Evolutionary conservation across 2,797 vertebrate species (phyloP).

Genomic region (Poecilia velifera): DNA sequence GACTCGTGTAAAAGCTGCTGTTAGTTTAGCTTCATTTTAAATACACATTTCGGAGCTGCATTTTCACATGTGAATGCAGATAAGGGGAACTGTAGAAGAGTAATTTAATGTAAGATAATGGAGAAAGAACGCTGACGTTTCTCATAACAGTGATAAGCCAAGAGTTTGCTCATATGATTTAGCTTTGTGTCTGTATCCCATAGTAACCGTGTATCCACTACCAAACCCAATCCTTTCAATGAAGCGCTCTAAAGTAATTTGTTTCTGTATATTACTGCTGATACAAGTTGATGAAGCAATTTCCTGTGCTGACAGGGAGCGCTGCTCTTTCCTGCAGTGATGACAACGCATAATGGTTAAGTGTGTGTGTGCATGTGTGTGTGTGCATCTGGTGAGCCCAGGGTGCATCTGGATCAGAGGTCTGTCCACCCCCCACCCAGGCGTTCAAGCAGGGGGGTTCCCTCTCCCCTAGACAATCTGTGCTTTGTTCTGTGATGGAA

Average conservation of each 20-base stretch:
- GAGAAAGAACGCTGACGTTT: background rate
- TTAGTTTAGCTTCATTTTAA: background rate
- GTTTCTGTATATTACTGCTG: constrained; percentile 52
- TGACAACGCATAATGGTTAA: constrained; percentile 3
- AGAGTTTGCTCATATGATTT: background rate
- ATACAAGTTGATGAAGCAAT: constrained; percentile 66
- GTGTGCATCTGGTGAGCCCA: constrained; percentile 67
- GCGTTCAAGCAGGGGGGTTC: constrained; percentile 50
- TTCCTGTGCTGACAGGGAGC: constrained; percentile 69
- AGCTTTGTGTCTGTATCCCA: constrained; percentile 19
- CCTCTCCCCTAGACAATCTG: constrained; percentile 50
- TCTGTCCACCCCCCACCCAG: constrained; percentile 66
- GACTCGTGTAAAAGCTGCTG: background rate
- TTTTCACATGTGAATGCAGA: background rate
- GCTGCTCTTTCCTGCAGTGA: constrained; percentile 52
- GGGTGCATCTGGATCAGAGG: constrained; percentile 66
- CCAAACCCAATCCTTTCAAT: constrained; percentile 42
- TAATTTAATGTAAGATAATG: background rate
- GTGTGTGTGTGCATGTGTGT: constrained; percentile 51
- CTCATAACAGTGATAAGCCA: background rate
- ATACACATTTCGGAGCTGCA: background rate
- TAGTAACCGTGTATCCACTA: constrained; percentile 28
- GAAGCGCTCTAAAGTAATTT: constrained; percentile 30
- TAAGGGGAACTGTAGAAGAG: background rate
- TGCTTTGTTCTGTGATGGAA: constrained; percentile 64